Evolutionary conservation across 2,797 vertebrate genomes (phyloP), one percentile per base, ranked within the genome.

Genomic region (Lithobates sylvaticus): DNA sequence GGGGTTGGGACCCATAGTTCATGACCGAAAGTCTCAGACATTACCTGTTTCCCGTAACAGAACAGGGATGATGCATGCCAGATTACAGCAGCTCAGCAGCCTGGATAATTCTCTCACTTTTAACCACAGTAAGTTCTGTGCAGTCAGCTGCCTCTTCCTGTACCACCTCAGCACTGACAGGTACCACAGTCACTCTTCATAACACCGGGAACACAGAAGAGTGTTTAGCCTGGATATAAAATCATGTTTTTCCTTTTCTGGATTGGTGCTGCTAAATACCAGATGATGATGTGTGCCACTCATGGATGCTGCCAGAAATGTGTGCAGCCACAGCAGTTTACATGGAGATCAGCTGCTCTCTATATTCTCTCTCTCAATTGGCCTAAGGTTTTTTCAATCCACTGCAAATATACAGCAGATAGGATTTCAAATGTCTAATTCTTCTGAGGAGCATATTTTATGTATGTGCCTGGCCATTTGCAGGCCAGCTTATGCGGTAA

Each of bases 41-140:
- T 96, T 99, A 90, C 98, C 98, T 93, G 97, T 99, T 95, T 97
- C 97, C 96, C 98, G 97, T 94, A 99, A 96, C 97, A 99, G 98
- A 96, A 95, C 97, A 89, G 97, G 98, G 88, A 96, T 98, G 92
- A 93, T 99, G 91, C 98, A 99, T 90, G 96, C 97, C 89, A 98
- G 97, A 91, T 96, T 99, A 86, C 97, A 99, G 92, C 98, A 98
- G 92, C 96, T 99, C 92, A 96, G 96, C 93, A 96, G 95, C 91
- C 93, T 96, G 94, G 98, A 99, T 95, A 99, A 96, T 88, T 94
- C 97, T 91, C 96, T 98, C 94, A 97, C 97, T 93, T 97, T 99
- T 94, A 98, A 97, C 94, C 97, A 98, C 96, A 97, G 98, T 99
- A 96, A 96, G 97, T 96, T 90, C 92, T 93, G 92, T 91, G 94